Base-by-base conservation (phyloP, 2,113 vertebrate genomes). In the Brachypodius melanocephalos region DNA sequence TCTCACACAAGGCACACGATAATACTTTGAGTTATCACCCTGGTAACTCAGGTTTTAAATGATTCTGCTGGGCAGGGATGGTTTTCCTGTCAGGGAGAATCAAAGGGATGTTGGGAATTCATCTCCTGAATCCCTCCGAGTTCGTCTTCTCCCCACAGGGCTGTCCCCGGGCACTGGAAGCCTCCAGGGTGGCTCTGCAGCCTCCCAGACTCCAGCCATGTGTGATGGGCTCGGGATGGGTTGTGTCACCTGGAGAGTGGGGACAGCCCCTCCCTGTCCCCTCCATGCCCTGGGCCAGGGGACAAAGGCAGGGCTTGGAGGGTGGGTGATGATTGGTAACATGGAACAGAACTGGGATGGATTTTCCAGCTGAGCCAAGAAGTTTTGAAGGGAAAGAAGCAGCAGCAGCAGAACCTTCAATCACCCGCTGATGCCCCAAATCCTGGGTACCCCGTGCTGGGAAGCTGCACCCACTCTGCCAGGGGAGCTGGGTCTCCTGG, bases 361-460 rank as follows among this genome's bases (percentile, higher is more conserved):
- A 36, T 43, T 77, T 85, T 57, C 45, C 66, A 32, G 69, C 22
- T 14, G 5, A 88, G 45, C 59, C 26, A 12, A 32, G 59, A n/a
- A 42, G 49, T 34, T 81, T 45, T 21, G 42, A 66, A 40, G 45
- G 45, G 29, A 48, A 46, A 48, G n/a, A 12, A 69, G 40, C 0
- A 2, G 67, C 38, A 48, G n/a, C 36, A 48, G n/a, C 3, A 80
- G 34, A 13, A 12, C 10, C 55, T 42, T 18, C 22, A 54, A 5
- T 14, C 22, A 36, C 19, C 65, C 6, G 6, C 45, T 43, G 14
- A 19, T 34, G 34, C 46, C 1, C 3, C 48, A 62, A 24, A 79
- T 42, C 42, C 75, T 2, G 10, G 61, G 4, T 16, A 7, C 5
- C 9, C 42, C 1, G 0, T 1, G 9, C 84, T 0, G 1, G 90